A percentile compares a stretch with the other conserved stretches of the same genome.
These are phyloP conservation scores for Podarcis cretensis DNA, from an alignment of 2,113 vertebrate genomes.

Conservation along the genomic window DNA sequence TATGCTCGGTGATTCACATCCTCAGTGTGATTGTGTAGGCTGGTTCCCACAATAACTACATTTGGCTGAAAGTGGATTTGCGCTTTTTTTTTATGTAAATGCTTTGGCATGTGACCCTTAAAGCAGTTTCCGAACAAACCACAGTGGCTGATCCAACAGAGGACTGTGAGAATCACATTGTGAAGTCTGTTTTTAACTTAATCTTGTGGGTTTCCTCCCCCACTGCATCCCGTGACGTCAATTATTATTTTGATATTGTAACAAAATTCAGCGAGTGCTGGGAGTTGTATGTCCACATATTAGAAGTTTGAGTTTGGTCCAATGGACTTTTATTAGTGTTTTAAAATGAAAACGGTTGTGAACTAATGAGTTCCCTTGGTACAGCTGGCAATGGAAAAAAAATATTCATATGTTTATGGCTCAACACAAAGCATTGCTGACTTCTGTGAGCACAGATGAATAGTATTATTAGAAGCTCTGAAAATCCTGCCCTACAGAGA, in stretches of 20 bases:
- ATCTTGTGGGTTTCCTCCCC: slow-evolving; percentile 32
- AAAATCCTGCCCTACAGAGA: slow-evolving; percentile 3
- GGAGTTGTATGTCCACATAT: not conserved
- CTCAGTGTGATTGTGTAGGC: not conserved
- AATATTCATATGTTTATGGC: not conserved
- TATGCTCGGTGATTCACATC: not conserved
- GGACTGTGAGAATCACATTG: not conserved
- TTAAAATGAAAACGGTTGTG: not conserved
- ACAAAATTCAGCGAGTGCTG: not conserved
- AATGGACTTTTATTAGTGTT: not conserved
- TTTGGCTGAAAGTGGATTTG: not conserved
- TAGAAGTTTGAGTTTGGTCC: slow-evolving; percentile 23
- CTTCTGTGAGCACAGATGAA: slow-evolving; percentile 15
- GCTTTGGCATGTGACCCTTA: not conserved
- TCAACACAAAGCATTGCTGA: slow-evolving; percentile 9
- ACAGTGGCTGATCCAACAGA: not conserved
- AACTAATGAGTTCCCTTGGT: slow-evolving; percentile 22
- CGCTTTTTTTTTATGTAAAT: not conserved
- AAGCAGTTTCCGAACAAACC: not conserved
- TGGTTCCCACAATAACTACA: not conserved
- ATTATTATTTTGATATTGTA: slow-evolving; percentile 20
- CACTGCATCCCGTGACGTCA: not conserved
- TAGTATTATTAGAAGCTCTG: slow-evolving; percentile 14
- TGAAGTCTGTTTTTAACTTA: not conserved
- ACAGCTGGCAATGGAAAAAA: not conserved